Evolutionary conservation across 2,888 invertebrate genomes (phyloP).

Genomic region (Oscheius onirici): DNA sequence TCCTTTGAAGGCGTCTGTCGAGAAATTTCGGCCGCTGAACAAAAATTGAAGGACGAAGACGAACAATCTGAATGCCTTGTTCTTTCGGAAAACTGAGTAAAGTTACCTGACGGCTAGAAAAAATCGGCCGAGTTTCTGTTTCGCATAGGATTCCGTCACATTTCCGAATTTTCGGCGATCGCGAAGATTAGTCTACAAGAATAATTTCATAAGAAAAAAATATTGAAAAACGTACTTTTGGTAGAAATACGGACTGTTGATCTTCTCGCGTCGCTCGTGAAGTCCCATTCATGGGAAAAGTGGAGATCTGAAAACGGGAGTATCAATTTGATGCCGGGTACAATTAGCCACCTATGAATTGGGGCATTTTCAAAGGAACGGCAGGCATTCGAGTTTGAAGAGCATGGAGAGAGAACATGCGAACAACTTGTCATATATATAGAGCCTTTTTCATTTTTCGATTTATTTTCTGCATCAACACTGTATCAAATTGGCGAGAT

Average conservation of each 20-base stretch:
- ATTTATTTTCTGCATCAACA: too few relatives aligned
- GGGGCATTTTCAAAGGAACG: too few relatives aligned
- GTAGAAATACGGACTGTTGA: not conserved
- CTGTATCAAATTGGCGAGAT: too few relatives aligned
- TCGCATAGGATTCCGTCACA: not conserved
- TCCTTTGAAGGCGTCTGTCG: constrained; percentile 34
- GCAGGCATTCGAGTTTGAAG: too few relatives aligned
- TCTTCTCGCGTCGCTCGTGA: not conserved
- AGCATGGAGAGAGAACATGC: too few relatives aligned
- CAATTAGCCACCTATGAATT: too few relatives aligned
- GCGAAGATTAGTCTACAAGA: not conserved
- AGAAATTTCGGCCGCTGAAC: constrained; percentile 19
- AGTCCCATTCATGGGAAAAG: not conserved
- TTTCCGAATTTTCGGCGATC: not conserved
- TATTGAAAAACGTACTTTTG: too few relatives aligned
- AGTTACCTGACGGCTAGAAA: not conserved
- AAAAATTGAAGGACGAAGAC: constrained; percentile 21
- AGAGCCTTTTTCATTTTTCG: too few relatives aligned
- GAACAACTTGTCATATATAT: too few relatives aligned
- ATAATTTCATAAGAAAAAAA: not conserved
- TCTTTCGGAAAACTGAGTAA: not conserved
- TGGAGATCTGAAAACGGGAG: too few relatives aligned
- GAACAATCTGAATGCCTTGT: not conserved
- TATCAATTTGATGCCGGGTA: too few relatives aligned
- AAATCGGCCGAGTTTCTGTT: not conserved